Evolutionary conservation across 2,797 vertebrate genomes (phyloP).

Genomic region (Rhabdomys pumilio): DNA sequence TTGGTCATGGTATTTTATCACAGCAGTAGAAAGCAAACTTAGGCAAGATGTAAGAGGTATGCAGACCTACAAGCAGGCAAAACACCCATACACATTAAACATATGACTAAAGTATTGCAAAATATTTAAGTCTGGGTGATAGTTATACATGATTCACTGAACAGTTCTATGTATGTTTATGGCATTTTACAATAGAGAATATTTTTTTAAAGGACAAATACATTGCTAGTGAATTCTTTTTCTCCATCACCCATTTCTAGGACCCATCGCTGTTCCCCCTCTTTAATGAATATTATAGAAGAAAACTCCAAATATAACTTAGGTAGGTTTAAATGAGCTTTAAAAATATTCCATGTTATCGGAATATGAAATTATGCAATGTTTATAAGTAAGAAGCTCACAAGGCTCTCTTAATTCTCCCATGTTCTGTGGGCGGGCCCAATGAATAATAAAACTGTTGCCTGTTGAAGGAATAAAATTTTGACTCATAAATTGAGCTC

Average conservation of each 20-base stretch:
- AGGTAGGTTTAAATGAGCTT: constrained; percentile 74
- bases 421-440: constrained; percentile 79
- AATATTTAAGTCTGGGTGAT: constrained; percentile 54
- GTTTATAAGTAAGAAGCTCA: constrained; percentile 82
- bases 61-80: neutral
- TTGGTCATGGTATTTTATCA: neutral
- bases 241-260: constrained; percentile 66
- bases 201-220: constrained; percentile 46
- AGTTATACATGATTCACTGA: constrained; percentile 10
- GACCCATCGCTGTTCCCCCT: constrained; percentile 39
- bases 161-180: constrained; percentile 33
- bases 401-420: constrained; percentile 79
- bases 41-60: neutral
- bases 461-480: constrained; percentile 80
- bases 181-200: constrained; percentile 7
- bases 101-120: constrained; percentile 51
- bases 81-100: neutral
- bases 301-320: constrained; percentile 78
- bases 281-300: constrained; percentile 63
- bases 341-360: constrained; percentile 74
- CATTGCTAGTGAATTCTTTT: constrained; percentile 58
- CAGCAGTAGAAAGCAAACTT: neutral
- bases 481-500: constrained; percentile 80
- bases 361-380: constrained; percentile 76
- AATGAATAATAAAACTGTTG: constrained; percentile 82